Evolutionary conservation across 2,113 vertebrate genomes (phyloP).

Genomic region (Archilochus colubris): DNA sequence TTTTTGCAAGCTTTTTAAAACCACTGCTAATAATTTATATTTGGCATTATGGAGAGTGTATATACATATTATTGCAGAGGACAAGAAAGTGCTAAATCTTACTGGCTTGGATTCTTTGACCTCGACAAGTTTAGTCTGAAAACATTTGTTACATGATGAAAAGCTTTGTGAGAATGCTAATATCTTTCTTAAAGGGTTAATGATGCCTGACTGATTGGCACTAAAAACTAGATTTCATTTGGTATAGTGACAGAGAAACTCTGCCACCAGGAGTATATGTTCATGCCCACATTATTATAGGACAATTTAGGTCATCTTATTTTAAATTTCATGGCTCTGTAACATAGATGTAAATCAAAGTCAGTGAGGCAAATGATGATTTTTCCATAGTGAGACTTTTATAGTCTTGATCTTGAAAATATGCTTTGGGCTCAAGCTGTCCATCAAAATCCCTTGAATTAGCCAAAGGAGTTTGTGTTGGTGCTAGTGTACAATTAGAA

Average conservation of each 20-base stretch:
- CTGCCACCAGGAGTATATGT: not conserved
- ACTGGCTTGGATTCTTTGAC: slow-evolving; percentile 34
- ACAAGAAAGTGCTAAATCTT: slow-evolving; percentile 22
- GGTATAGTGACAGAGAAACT: slow-evolving; percentile 23
- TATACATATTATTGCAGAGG: not conserved
- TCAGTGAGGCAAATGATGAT: slow-evolving; percentile 54
- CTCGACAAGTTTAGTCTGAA: slow-evolving; percentile 45
- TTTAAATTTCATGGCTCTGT: slow-evolving; percentile 59
- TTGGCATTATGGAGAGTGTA: not conserved
- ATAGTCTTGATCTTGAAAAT: slow-evolving; percentile 50
- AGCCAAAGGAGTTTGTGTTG: slow-evolving; percentile 7
- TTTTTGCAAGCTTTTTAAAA: slow-evolving; percentile 28
- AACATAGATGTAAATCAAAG: slow-evolving; percentile 70
- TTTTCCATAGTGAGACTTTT: slow-evolving; percentile 48
- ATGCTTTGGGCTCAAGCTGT: slow-evolving; percentile 14
- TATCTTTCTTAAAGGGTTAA: slow-evolving; percentile 62
- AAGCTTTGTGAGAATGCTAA: slow-evolving; percentile 44
- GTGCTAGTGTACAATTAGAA: slow-evolving; percentile 3
- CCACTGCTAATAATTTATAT: not conserved
- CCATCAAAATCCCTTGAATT: slow-evolving; percentile 6
- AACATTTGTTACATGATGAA: slow-evolving; percentile 48
- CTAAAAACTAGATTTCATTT: slow-evolving; percentile 60
- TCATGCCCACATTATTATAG: slow-evolving; percentile 61
- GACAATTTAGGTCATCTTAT: slow-evolving; percentile 57
- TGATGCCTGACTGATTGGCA: slow-evolving; percentile 53